Base-by-base conservation (phyloP, 2,113 vertebrate species). In the Spilogale gracilis region DNA sequence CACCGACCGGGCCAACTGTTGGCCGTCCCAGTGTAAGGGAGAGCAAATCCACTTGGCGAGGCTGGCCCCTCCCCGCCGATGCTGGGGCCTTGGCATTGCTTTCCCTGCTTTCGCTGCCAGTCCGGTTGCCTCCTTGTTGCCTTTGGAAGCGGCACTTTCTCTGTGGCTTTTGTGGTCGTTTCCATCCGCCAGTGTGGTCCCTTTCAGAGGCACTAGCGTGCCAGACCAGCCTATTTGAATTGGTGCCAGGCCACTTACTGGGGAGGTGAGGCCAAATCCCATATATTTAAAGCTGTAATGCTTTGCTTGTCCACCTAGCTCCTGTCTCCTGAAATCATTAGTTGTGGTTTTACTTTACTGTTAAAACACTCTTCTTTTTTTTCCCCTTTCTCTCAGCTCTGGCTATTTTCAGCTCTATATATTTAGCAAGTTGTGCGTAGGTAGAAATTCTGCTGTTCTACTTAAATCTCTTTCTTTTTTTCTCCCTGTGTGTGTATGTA, bases 131-230 rank as follows among this genome's bases (percentile, higher is more conserved):
- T 98, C 97, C 97, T 98, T 99, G 98, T 99, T 99, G 98, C 97
- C 96, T 98, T 99, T 99, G 99, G 99, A 99, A 98, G 87, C 80
- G 98, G 96, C 95, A 96, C 98, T 98, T 97, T 99, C 52, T 0
- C 98, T 99, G 98, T 7, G 98, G 99, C 97, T 99, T 99, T 98
- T 99, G 99, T 99, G 99, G 99, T 98, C 92, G 86, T 98, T 99
- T 99, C 99, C 98, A 98, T 99, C 99, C 98, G 98, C 98, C 99
- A 99, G 99, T 99, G 99, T 99, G 99, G 99, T 99, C 99, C 98
- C 95, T 99, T 96, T 98, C 97, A 97, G 97, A 99, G 98, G 98
- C 98, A 98, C 86, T 97, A 98, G 98, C 96, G 54, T 99, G 98
- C 98, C 98, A 99, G 98, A 99, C 98, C 94, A 98, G 98, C 94